Evolutionary conservation across 1,140 invertebrate species (phyloP).

Genomic region (Carposina sasakii): DNA sequence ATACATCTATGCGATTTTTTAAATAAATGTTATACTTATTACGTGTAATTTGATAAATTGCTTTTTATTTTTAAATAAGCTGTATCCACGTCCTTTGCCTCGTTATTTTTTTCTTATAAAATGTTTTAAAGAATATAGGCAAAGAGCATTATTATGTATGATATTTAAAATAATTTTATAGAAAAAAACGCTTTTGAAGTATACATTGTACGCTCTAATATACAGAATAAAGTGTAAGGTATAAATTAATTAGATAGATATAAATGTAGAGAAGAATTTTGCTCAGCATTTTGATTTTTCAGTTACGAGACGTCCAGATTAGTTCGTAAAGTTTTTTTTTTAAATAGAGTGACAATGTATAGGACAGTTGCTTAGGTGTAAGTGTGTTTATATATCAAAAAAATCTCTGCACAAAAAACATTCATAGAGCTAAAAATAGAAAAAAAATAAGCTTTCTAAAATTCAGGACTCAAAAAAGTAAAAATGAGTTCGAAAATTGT

Average conservation of each 20-base stretch:
- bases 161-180: constrained; percentile 32
- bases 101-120: not conserved
- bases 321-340: constrained; percentile 18
- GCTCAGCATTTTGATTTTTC: constrained; percentile 42
- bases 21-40: constrained; percentile 25
- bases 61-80: constrained; percentile 13
- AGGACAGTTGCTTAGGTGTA: no score
- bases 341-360: constrained; percentile 8
- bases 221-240: constrained; percentile 30
- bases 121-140: constrained; percentile 22
- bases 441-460: not conserved
- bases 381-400: not conserved
- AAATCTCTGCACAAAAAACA: not conserved
- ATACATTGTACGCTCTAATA: constrained; percentile 46
- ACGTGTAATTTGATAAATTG: constrained; percentile 17
- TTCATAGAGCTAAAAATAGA: not conserved
- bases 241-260: constrained; percentile 49
- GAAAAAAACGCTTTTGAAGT: constrained; percentile 45
- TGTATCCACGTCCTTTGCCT: not conserved
- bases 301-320: constrained; percentile 36
- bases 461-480: not conserved
- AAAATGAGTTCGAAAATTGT: not conserved
- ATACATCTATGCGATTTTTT: constrained; percentile 29
- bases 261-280: constrained; percentile 49
- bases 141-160: constrained; percentile 13